Evolutionary conservation across 1,140 invertebrate genomes (phyloP), one percentile per base, ranked within the genome.

Genomic region (Araneus ventricosus): DNA sequence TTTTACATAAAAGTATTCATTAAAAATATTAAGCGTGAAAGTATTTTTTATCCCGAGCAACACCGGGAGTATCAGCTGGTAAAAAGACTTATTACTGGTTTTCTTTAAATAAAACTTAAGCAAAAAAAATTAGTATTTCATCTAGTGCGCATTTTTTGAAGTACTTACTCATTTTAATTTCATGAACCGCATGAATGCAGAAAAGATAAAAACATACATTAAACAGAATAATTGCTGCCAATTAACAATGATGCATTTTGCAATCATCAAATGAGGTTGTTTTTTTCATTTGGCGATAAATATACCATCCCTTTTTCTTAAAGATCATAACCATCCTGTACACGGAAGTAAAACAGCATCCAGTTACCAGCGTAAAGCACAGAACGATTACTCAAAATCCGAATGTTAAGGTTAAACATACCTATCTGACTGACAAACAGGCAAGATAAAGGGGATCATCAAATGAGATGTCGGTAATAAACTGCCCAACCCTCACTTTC

Each of bases 371-470:
- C 45, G 45, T 17, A 52, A 52, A 52, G 27, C 63, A 34, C 70
- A 20, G 20, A 75, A 30, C 70, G 70, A 75, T 75, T 75, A 75
- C 70, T 75, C 80, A 82, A n/a, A 52, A 52, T 82, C 24, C 39
- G 80, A 82, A 41, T 52, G 41, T 41, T 41, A 82, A 82, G 80
- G 80, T 82, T 52, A 45, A 82, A 82, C 70, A 75, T 75, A 75
- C 70, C 70, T 75, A 75, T 75, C 63, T 27, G 7, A 67, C 63
- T 67, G 63, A 67, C 63, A 67, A 67, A 75, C 7, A 75, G 30
- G 17, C 14, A 37, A 75, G 70, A 75, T 75, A 75, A 75, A 75
- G 30, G 14, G 70, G 4, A 34, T 37, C 70, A 20, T 17, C 17
- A 37, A 30, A 75, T 75, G 70, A 30, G 70, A 75, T 37, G 34